phyloP scores from a whole-genome alignment of 2,113 vertebrate genomes.

The Oreochromis tanganicae region DNA sequence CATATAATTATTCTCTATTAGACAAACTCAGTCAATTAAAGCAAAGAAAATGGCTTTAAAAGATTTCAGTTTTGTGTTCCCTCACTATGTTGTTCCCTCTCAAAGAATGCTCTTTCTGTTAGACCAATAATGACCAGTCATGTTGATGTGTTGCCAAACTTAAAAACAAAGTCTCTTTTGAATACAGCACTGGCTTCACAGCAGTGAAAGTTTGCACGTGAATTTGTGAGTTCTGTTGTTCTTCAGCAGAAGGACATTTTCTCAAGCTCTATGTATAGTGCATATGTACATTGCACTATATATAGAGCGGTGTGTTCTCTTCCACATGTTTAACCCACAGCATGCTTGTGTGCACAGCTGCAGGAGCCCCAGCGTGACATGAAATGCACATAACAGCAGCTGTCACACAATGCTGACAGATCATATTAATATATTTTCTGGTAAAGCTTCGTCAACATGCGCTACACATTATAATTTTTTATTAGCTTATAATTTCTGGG shows the following conservation, averaged over 20 bases:
- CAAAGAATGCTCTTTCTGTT: background rate
- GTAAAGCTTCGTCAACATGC: background rate
- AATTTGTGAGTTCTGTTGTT: background rate
- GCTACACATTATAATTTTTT: background rate
- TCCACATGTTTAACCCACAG: background rate
- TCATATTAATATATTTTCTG: background rate
- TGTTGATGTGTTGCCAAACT: background rate
- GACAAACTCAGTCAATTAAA: background rate
- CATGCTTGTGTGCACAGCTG: constrained; percentile 15
- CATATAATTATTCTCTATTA: background rate
- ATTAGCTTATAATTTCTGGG: background rate
- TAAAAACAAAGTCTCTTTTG: background rate
- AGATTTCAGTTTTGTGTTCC: background rate
- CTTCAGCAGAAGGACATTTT: constrained; percentile 20
- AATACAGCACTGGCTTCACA: background rate
- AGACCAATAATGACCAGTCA: background rate
- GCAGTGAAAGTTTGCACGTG: background rate
- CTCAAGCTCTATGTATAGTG: background rate
- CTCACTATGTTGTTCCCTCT: background rate
- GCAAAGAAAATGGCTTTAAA: background rate
- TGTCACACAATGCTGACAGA: background rate
- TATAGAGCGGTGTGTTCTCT: background rate
- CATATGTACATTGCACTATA: background rate
- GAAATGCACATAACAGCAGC: background rate
- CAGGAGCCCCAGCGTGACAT: background rate